phyloP scores from a whole-genome alignment of 2,113 vertebrate species.

The Origma solitaria region DNA sequence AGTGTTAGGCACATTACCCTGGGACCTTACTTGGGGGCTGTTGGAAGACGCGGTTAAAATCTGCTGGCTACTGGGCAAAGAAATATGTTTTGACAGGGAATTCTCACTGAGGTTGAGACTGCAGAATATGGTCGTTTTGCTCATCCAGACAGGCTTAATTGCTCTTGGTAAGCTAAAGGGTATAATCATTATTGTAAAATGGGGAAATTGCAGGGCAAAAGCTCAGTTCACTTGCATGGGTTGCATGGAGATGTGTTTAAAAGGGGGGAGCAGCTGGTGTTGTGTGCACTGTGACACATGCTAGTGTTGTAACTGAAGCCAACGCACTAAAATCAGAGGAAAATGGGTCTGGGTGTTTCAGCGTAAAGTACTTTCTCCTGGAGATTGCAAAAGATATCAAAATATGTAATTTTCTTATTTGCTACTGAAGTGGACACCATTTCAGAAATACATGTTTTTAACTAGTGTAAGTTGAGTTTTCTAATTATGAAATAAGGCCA shows the following conservation, averaged over 20 bases:
- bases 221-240: fast-evolving
- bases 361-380: background rate
- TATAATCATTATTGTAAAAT: background rate
- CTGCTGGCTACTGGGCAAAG: background rate
- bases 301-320: background rate
- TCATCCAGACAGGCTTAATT: background rate
- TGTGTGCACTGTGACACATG: background rate
- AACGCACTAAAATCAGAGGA: background rate
- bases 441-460: background rate
- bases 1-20: background rate
- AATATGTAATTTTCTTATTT: background rate
- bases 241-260: background rate
- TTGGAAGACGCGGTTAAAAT: background rate
- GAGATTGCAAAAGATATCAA: background rate
- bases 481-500: background rate
- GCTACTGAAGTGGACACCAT: background rate
- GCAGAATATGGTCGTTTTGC: background rate
- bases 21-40: background rate
- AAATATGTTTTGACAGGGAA: background rate
- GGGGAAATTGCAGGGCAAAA: background rate
- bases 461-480: background rate
- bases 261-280: background rate
- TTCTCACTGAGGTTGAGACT: background rate
- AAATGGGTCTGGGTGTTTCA: background rate
- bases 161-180: background rate